Evolutionary conservation across 2,113 vertebrate species (phyloP), one percentile per base, ranked within the genome.

Genomic region (Myotis yumanensis): DNA sequence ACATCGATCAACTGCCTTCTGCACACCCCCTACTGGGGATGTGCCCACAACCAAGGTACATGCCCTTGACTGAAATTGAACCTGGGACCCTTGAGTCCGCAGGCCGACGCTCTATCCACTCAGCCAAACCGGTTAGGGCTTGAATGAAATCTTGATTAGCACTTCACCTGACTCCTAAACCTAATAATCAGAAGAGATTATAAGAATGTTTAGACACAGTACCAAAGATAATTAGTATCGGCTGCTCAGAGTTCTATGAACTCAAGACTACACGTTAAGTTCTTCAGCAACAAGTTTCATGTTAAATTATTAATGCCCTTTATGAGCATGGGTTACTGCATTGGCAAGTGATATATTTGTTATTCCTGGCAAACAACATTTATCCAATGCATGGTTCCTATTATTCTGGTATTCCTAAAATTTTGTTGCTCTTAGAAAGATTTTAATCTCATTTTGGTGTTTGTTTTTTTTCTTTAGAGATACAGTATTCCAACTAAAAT

Each of bases 401-500:
- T 66, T 91, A 85, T 54, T 71, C 82, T 85, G 30, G 20, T 81
- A 48, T 91, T 92, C 43, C 68, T 94, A 62, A 91, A 89, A 80
- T 66, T 77, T 57, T 79, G 64, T 75, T 79, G 43, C 54, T 90
- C 52, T 90, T 93, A 62, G 12, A 85, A 91, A 91, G 30, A 80
- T 40, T 87, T 83, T 71, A 90, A 76, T 30, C 32, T 93, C 37
- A 25, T 6, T 51, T 75, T 52, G 64, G 40, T 43, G 40, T 43
- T 43, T 43, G 40, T 75, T 96, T 90, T 48, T 66, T 48, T 28
- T 84, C 79, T 22, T 84, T 84, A 86, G 48, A 82, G 32, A 68
- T 30, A 85, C 54, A 62, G 79, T 62, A 62, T 43, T 82, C 94
- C 68, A 86, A 72, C 32, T 52, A 85, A 48, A 71, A 40, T 85